These are phyloP conservation scores for Tenthredo notha DNA, from an alignment of 2,888 invertebrate species.

Conservation along the genomic window DNA sequence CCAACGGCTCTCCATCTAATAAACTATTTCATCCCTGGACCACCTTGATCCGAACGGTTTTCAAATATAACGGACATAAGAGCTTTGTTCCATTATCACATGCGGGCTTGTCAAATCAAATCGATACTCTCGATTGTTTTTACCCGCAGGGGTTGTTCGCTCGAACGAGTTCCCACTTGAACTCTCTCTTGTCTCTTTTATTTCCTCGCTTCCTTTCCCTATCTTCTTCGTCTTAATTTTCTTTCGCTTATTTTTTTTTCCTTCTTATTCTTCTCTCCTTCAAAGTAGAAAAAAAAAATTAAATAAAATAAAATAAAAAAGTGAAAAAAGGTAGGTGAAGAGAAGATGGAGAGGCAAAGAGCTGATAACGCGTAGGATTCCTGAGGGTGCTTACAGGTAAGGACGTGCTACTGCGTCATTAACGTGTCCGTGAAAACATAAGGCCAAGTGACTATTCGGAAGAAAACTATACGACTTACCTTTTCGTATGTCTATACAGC, in stretches of 20 bases:
- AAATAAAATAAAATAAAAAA: constrained; percentile 63
- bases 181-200: constrained; percentile 55
- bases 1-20: background rate
- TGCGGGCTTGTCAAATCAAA: constrained; percentile 51
- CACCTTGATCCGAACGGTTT: background rate
- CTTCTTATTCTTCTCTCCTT: constrained; percentile 7
- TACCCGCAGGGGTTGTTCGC: constrained; percentile 48
- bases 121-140: constrained; percentile 52
- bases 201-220: constrained; percentile 8
- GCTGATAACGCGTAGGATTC: constrained; percentile 15
- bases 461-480: constrained; percentile 25
- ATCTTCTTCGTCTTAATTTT: constrained; percentile 51
- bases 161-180: constrained; percentile 61
- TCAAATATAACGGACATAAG: constrained; percentile 29
- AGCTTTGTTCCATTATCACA: constrained; percentile 49
- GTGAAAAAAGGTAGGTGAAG: constrained; percentile 66
- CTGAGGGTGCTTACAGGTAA: constrained; percentile 17
- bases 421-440: constrained; percentile 33
- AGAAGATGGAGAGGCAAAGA: constrained; percentile 54
- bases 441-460: constrained; percentile 35
- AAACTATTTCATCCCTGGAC: background rate
- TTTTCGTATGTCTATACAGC: background rate
- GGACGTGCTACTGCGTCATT: constrained; percentile 20
- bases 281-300: constrained; percentile 53
- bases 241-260: constrained; percentile 60